Conservation (phyloP, 2,797 vertebrate genomes). For the Danio jaintianensis region DNA sequence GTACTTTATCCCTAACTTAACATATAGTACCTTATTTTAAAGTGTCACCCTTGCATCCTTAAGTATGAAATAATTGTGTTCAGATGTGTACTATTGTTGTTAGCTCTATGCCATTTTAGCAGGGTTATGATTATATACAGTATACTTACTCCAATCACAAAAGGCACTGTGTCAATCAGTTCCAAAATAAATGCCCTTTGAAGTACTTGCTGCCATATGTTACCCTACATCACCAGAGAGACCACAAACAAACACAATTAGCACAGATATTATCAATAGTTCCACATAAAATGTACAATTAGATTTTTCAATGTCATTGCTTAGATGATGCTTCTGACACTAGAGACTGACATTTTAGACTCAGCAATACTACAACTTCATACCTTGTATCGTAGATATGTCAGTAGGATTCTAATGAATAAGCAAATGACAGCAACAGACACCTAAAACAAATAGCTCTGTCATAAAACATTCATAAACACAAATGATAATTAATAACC, state of each 20-base stretch:
- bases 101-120: neutral
- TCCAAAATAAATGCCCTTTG: constrained; percentile 85
- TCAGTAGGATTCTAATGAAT: constrained; percentile 82
- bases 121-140: neutral
- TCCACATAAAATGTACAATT: neutral
- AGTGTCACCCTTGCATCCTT: neutral
- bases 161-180: constrained; percentile 85
- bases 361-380: constrained; percentile 50
- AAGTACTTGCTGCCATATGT: constrained; percentile 87
- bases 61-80: neutral
- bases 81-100: neutral
- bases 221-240: constrained; percentile 77
- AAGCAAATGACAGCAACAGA: constrained; percentile 86
- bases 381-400: constrained; percentile 89
- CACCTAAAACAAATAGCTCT: constrained; percentile 68
- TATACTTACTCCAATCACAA: constrained; percentile 83
- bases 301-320: neutral
- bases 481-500: neutral
- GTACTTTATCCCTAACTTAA: no score
- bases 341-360: neutral
- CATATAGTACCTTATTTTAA: no score
- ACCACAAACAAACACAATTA: constrained; percentile 14
- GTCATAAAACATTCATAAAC: neutral
- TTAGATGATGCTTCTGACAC: neutral
- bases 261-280: neutral